phyloP scores from a whole-genome alignment of 2,797 vertebrate genomes.

The Syndactyla subalaris region DNA sequence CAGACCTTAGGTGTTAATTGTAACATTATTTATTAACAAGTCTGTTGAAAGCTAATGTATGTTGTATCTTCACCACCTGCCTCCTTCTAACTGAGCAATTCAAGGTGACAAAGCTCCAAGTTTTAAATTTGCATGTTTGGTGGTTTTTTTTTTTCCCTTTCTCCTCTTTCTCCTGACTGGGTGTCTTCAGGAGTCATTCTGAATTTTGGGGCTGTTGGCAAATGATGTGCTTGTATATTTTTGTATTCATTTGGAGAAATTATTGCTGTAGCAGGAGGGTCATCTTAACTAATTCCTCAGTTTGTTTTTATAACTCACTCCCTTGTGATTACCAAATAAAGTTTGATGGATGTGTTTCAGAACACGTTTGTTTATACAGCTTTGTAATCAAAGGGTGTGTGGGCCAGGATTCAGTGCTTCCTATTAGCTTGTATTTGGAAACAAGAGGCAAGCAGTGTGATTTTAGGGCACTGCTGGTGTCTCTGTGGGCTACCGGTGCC shows the following conservation, averaged over 20 bases:
- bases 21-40: neutral
- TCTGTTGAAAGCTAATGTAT: neutral
- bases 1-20: neutral
- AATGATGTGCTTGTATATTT: accelerated
- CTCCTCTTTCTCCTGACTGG: neutral
- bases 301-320: neutral
- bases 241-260: neutral
- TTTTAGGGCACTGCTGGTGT: neutral
- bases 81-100: neutral
- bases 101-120: neutral
- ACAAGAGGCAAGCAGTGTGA: neutral
- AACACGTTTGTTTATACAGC: accelerated
- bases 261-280: neutral
- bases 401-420: neutral
- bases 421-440: neutral
- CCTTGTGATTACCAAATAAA: neutral
- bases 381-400: neutral
- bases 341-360: neutral
- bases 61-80: neutral
- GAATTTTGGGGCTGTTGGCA: neutral
- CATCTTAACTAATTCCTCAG: neutral
- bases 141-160: neutral
- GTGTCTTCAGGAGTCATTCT: neutral
- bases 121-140: neutral
- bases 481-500: neutral